Evolutionary conservation across 2,797 vertebrate genomes (phyloP), one percentile per base, ranked within the genome.

Genomic region (Pangasius sanitwongsei): DNA sequence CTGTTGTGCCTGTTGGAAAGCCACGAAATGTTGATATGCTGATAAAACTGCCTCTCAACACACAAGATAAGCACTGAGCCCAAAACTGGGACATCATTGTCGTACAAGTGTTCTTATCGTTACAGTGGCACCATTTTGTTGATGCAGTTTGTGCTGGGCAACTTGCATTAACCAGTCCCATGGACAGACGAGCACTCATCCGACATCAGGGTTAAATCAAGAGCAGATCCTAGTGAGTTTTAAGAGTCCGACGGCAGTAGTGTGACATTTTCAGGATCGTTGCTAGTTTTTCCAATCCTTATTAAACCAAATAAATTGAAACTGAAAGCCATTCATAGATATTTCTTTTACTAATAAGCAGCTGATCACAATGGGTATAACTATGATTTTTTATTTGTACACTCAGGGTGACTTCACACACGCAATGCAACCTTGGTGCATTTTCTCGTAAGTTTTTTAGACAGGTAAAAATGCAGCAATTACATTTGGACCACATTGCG

Each of bases 41-140:
- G 31, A 48, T 28, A 25, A 61, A 61, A 82, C 78, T 37, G 9
- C n/a, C n/a, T 57, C 55, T 83, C 31, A 57, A 44, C 31, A 20
- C 78, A 63, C 59, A 13, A 8, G 55, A 83, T 86, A 72, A 86
- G 78, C 75, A 86, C 41, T 6, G 0, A 23, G 20, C 34, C 59
- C 28, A 41, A 83, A 67, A 67, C 70, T 13, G 48, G 69, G 72
- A 23, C 61, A 6, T 55, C 37, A 53, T 34, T 75, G 87, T 88
- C 37, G 9, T 16, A 41, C 25, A 20, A 15, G 7, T 61, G n/a
- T 15, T 81, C 20, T 74, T 57, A 44, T 48, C 13, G 3, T 59
- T 23, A 48, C 6, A 2, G 8, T 50, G 77, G 28, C 6, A 50
- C 72, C 31, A 37, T 77, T 65, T 34, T 4, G 4, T 53, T 82